These are phyloP conservation scores for Baronia brevicornis DNA, from an alignment of 2,888 invertebrate genomes.

Conservation along the genomic window DNA sequence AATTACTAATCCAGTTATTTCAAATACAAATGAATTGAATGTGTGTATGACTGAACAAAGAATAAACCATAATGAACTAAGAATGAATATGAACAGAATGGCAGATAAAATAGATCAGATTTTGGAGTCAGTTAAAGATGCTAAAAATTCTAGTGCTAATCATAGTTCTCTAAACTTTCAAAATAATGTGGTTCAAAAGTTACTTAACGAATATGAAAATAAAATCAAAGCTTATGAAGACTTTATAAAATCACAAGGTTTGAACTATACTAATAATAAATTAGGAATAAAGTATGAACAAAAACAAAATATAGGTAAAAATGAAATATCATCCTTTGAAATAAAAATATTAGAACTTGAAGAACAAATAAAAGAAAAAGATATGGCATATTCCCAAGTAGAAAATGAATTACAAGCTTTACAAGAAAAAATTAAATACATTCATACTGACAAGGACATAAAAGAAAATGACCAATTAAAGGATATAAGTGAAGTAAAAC, in stretches of 20 bases:
- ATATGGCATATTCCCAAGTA: slow-evolving; percentile 29
- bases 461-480: slow-evolving; percentile 20
- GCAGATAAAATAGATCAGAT: slow-evolving; percentile 53
- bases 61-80: slow-evolving; percentile 54
- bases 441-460: slow-evolving; percentile 21
- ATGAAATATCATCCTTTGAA: slow-evolving; percentile 18
- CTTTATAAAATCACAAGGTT: slow-evolving; percentile 33
- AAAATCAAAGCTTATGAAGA: slow-evolving; percentile 58
- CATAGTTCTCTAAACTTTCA: slow-evolving; percentile 27
- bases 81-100: slow-evolving; percentile 55
- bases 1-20: slow-evolving; percentile 26
- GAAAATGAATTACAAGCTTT: slow-evolving; percentile 31
- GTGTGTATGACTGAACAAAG: slow-evolving; percentile 55
- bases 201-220: slow-evolving; percentile 56
- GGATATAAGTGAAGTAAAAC: slow-evolving; percentile 16
- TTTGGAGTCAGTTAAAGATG: slow-evolving; percentile 36
- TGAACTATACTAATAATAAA: slow-evolving; percentile 22
- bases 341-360: slow-evolving; percentile 29
- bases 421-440: slow-evolving; percentile 19
- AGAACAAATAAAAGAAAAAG: slow-evolving; percentile 29
- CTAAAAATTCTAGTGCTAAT: slow-evolving; percentile 26
- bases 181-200: slow-evolving; percentile 45
- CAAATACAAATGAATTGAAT: slow-evolving; percentile 33
- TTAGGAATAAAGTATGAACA: slow-evolving; percentile 6
- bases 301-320: slow-evolving; percentile 16